A percentile compares a stretch with the other conserved stretches of the same genome.
Conservation (phyloP, 2,888 invertebrate genomes). For the Drosophila helvetica region DNA sequence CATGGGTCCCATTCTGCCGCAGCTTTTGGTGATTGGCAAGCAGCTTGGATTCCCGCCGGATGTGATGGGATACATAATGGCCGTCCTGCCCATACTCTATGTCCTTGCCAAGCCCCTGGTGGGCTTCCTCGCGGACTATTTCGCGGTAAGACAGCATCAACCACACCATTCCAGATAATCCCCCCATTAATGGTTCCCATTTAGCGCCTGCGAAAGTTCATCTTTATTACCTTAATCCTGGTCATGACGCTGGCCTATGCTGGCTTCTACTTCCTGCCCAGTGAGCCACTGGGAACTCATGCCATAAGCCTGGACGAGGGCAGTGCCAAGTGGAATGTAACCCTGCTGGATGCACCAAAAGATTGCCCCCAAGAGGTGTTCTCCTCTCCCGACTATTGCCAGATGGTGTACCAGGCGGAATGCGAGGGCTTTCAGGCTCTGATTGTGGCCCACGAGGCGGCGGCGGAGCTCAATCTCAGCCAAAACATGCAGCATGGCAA, state of each 20-base stretch:
- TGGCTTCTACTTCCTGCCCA: conserved; percentile 88
- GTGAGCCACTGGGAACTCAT: conserved; percentile 56
- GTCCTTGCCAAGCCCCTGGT: conserved; percentile 90
- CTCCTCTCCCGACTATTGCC: conserved; percentile 41
- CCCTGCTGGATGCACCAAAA: conserved; percentile 31
- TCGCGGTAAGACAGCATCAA: conserved; percentile 84
- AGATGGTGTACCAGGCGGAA: conserved; percentile 50
- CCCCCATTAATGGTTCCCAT: background rate
- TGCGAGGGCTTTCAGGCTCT: conserved; percentile 56
- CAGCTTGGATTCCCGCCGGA: conserved; percentile 90
- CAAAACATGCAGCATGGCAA: conserved; percentile 52
- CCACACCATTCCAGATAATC: background rate
- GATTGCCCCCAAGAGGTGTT: conserved; percentile 53
- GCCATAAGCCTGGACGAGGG: conserved; percentile 57
- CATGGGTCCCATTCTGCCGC: conserved; percentile 92
- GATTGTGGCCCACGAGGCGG: conserved; percentile 51
- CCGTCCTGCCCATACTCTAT: conserved; percentile 90
- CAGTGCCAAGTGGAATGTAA: conserved; percentile 58
- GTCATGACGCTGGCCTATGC: conserved; percentile 88
- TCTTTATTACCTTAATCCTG: conserved; percentile 88
- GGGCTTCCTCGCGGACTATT: conserved; percentile 90
- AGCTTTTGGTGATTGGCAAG: conserved; percentile 90
- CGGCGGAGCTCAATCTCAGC: conserved; percentile 13
- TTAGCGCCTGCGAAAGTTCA: conserved; percentile 86
- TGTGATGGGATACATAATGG: conserved; percentile 91